Evolutionary conservation across 1,140 invertebrate species (phyloP).

Genomic region (Latrodectus geometricus): DNA sequence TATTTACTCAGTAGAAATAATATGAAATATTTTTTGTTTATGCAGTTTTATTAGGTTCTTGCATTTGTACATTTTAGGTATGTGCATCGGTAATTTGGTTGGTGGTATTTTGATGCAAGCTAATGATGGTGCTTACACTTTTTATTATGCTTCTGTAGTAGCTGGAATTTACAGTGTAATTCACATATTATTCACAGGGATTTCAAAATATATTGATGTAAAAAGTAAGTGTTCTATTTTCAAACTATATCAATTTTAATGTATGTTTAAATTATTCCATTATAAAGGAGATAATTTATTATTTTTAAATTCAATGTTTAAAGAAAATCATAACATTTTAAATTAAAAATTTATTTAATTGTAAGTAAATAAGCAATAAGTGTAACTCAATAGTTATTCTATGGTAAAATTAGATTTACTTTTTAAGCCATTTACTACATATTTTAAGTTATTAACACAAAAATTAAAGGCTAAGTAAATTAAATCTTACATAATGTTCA

Average conservation of each 20-base stretch:
- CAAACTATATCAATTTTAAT: neutral
- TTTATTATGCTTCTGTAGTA: slow-evolving; percentile 33
- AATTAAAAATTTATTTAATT: too few species aligned
- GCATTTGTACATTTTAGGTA: slow-evolving; percentile 35
- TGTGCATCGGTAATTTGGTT: slow-evolving; percentile 51
- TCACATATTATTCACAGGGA: slow-evolving; percentile 17
- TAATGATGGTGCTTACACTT: slow-evolving; percentile 23
- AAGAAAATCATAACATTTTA: too few species aligned
- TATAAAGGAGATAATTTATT: neutral
- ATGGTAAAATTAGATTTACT: too few species aligned
- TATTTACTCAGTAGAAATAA: neutral
- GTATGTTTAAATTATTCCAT: neutral
- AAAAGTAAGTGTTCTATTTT: neutral
- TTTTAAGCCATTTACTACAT: too few species aligned
- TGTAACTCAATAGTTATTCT: too few species aligned
- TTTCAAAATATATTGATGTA: slow-evolving; percentile 18
- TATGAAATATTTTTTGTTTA: neutral
- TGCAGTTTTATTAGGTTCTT: neutral
- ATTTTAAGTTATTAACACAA: too few species aligned
- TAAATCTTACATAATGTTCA: too few species aligned
- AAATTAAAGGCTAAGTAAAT: too few species aligned
- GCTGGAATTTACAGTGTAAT: slow-evolving; percentile 22
- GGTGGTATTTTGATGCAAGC: slow-evolving; percentile 37
- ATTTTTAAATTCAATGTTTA: neutral
- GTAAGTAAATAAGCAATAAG: too few species aligned